Evolutionary conservation across 2,888 invertebrate genomes (phyloP), one percentile per base, ranked within the genome.

Genomic region (Lobophora halterata): DNA sequence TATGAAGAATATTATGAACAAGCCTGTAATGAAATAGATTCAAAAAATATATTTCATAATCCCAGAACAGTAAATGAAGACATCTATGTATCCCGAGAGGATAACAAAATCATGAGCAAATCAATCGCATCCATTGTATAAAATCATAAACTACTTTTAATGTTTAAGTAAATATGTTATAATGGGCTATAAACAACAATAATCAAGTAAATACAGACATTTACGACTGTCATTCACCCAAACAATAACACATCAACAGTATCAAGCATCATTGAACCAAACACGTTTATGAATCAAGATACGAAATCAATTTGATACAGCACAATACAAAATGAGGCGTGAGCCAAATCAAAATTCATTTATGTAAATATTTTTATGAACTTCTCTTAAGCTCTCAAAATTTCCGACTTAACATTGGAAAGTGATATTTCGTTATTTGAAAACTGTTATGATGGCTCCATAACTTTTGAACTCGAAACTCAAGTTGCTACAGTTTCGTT

Each of bases 241-340:
- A 75, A 77, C 80, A 78, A 79, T 75, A 79, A 75, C 77, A 70
- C 75, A 83, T 82, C 76, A 79, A 76, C 67, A 70, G 65, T 68
- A 71, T 65, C 80, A 80, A 78, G 82, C 76, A 67, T 78, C 85
- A 82, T 85, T 83, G 79, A 82, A 70, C 73, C 67, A 69, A 75
- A 74, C 73, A 75, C 75, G 71, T 55, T 61, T 65, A 70, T 78
- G 70, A 77, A 79, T 77, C 68, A 23, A 43, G 43, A 30, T 43
- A 18, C 14, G 33, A 43, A 43, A 33, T 37, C 29, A 66, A 45
- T 40, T 62, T 54, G 61, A 69, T 35, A 36, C 31, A 32, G 61
- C 14, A 45, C 28, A 31, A 20, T 28, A 61, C 69, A 76, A 71
- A 72, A 43, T 44, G 48, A 45, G 14, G 34, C 44, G 45, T 42